Evolutionary conservation across 2,797 vertebrate genomes (phyloP).

Genomic region (Peromyscus aztecus): DNA sequence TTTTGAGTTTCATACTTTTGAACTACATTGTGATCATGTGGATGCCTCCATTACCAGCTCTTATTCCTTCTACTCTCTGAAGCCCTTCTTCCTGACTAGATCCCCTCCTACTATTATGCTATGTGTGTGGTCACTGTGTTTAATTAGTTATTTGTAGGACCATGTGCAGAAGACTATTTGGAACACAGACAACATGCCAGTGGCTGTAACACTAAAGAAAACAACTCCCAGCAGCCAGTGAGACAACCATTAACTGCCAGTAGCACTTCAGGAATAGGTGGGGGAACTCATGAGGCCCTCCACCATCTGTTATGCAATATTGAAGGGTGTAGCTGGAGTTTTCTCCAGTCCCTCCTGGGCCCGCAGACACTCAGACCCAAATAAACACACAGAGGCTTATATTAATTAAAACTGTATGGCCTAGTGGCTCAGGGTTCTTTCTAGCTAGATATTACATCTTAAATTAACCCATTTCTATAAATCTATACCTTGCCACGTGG

Average conservation of each 20-base stretch:
- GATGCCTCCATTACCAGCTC: background rate
- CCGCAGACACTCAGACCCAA: too few species aligned
- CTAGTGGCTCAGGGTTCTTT: too few species aligned
- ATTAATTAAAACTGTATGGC: too few species aligned
- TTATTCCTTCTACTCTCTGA: background rate
- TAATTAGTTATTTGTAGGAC: background rate
- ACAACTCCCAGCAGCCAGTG: too few species aligned
- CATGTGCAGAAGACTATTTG: background rate
- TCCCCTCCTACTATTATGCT: background rate
- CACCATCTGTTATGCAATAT: background rate
- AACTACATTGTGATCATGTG: background rate
- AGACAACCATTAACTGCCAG: background rate
- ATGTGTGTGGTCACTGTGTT: background rate
- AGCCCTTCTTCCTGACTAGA: background rate
- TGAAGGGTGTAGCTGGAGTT: too few species aligned
- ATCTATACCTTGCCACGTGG: too few species aligned
- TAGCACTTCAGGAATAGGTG: background rate
- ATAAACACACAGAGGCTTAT: too few species aligned
- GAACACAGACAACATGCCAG: background rate
- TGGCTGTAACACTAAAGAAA: background rate
- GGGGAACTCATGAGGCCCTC: background rate
- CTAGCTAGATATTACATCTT: too few species aligned
- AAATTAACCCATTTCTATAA: too few species aligned
- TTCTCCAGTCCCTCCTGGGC: too few species aligned
- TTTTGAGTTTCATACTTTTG: background rate